phyloP scores from a whole-genome alignment of 2,888 invertebrate species.

The Ditula angustiorana region DNA sequence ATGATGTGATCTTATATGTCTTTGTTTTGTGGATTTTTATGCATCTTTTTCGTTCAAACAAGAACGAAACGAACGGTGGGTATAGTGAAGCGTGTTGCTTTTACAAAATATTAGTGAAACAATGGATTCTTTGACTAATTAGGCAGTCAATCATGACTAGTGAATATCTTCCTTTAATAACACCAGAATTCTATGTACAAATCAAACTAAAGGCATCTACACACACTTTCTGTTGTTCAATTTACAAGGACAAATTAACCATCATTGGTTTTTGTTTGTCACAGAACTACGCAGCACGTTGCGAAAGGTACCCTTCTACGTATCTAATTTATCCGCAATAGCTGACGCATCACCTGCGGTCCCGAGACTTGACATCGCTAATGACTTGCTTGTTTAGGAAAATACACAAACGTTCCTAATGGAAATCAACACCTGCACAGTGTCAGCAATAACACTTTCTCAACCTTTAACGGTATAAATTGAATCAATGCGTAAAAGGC shows the following conservation, averaged over 20 bases:
- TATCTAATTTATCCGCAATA: neutral
- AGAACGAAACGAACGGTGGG: too few relatives aligned
- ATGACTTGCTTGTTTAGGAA: constrained; percentile 3
- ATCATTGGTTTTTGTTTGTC: neutral
- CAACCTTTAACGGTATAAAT: neutral
- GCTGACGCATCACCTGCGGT: constrained; percentile 4
- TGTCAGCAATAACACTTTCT: neutral
- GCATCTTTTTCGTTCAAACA: too few relatives aligned
- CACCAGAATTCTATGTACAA: too few relatives aligned
- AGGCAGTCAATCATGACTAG: too few relatives aligned
- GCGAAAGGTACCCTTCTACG: neutral
- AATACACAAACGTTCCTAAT: neutral
- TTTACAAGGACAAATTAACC: neutral
- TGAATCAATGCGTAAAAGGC: neutral
- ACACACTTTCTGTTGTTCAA: neutral
- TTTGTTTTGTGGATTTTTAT: too few relatives aligned
- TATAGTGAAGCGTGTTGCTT: too few relatives aligned
- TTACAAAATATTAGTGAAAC: too few relatives aligned
- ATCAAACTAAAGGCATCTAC: too few relatives aligned
- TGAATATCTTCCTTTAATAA: too few relatives aligned
- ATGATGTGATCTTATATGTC: too few relatives aligned
- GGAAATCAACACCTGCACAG: neutral
- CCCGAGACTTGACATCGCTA: neutral
- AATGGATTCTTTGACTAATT: too few relatives aligned
- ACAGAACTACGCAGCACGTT: too few relatives aligned